A percentile compares a stretch with the other conserved stretches of the same genome.
Conservation (phyloP, 2,888 invertebrate species). For the Oconnorella tubifera region DNA sequence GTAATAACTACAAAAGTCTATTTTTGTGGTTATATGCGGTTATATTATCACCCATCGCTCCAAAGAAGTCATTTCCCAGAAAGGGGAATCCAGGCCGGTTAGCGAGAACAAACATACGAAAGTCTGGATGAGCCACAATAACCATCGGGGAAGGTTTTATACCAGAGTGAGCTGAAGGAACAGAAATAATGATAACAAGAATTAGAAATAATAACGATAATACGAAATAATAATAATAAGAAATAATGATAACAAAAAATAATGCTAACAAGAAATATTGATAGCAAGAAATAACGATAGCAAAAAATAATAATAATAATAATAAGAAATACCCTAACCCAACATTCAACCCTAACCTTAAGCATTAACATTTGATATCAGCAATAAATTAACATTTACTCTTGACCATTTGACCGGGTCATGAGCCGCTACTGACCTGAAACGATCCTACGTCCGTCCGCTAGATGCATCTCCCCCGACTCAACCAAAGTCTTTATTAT, state of each 20-base stretch:
- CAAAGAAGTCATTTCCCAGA: conserved; percentile 90
- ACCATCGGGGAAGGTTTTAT: conserved; percentile 54
- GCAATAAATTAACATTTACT: too few species aligned
- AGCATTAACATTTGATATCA: too few species aligned
- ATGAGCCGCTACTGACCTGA: too few species aligned
- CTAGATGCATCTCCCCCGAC: conserved; percentile 88
- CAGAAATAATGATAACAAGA: background rate
- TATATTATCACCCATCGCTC: conserved; percentile 58
- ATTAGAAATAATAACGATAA: background rate
- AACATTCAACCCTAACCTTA: too few species aligned
- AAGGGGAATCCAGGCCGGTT: conserved; percentile 97
- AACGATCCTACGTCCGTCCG: conserved; percentile 87
- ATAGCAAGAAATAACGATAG: background rate
- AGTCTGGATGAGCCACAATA: conserved; percentile 84
- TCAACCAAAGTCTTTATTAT: conserved; percentile 93
- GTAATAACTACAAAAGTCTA: too few species aligned
- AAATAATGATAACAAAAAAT: too few species aligned
- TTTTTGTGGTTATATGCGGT: too few species aligned
- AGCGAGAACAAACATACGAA: conserved; percentile 87
- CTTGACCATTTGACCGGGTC: too few species aligned
- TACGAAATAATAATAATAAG: conserved; percentile 7
- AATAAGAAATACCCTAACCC: too few species aligned
- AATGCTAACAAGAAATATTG: background rate
- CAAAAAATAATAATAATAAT: too few species aligned
- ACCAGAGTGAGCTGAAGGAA: conserved; percentile 43